Conservation (phyloP, 2,888 invertebrate genomes). For the Pyrocoelia pectoralis region DNA sequence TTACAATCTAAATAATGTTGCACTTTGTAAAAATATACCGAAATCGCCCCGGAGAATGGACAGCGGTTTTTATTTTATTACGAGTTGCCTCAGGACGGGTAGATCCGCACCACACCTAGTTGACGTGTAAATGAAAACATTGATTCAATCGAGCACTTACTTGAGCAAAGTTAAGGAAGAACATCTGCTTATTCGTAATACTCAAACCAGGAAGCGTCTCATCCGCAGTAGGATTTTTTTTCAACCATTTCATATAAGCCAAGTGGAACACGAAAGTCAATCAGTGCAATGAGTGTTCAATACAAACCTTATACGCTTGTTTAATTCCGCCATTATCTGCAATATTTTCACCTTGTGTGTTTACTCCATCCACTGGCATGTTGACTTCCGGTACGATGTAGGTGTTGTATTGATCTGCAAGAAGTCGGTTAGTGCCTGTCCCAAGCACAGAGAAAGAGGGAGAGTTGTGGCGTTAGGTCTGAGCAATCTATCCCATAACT, state of each 20-base stretch:
- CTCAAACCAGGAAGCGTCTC: conserved; percentile 77
- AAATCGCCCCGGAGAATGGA: conserved; percentile 84
- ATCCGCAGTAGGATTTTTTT: conserved; percentile 65
- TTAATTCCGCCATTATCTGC: conserved; percentile 97
- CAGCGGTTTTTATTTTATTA: conserved; percentile 82
- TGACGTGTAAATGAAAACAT: not conserved
- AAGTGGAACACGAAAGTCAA: conserved; percentile 55
- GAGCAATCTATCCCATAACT: no score
- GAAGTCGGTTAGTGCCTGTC: not conserved
- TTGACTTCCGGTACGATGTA: conserved; percentile 84
- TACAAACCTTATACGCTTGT: conserved; percentile 75
- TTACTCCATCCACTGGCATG: conserved; percentile 77
- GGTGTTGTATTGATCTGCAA: conserved; percentile 79
- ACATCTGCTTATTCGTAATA: conserved; percentile 81
- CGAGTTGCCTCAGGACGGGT: conserved; percentile 83
- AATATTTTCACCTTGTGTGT: conserved; percentile 91
- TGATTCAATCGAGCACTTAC: conserved; percentile 47
- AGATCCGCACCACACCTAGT: conserved; percentile 79
- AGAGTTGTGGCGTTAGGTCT: no score
- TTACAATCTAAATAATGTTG: no score
- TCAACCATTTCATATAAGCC: conserved; percentile 83
- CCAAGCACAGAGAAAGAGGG: no score
- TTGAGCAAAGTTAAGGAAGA: conserved; percentile 91
- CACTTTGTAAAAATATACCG: conserved; percentile 60
- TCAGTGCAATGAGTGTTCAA: no score